Percentiles rank a stretch among this genome's conserved stretches.
phyloP scores from a whole-genome alignment of 2,888 invertebrate species.

The Acanthococcus lagerstroemiae region DNA sequence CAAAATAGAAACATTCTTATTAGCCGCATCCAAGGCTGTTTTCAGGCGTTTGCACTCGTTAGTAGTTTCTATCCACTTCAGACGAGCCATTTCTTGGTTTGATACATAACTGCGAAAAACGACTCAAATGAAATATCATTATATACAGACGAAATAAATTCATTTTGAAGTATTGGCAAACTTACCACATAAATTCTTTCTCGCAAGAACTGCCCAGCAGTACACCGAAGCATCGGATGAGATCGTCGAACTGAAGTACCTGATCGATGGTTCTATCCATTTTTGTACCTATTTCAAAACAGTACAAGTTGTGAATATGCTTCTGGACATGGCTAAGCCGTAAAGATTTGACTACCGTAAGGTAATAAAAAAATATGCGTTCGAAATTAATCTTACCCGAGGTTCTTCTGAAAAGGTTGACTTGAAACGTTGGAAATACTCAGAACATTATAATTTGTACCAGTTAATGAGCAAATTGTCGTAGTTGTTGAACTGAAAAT shows the following conservation, averaged over 20 bases:
- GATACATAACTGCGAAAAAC: not conserved
- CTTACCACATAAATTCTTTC: conserved; percentile 13
- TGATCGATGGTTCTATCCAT: not conserved
- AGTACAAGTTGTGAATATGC: too few relatives aligned
- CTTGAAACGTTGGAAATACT: too few relatives aligned
- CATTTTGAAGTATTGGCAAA: not conserved
- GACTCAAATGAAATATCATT: not conserved
- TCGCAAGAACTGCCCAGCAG: conserved; percentile 7
- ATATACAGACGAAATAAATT: not conserved
- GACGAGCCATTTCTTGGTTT: not conserved
- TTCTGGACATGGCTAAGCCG: too few relatives aligned
- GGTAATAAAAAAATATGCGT: too few relatives aligned
- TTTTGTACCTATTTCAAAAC: too few relatives aligned
- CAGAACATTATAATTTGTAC: too few relatives aligned
- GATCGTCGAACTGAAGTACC: conserved; percentile 20
- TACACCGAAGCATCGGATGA: conserved; percentile 1
- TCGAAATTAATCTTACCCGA: too few relatives aligned
- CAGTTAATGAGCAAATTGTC: too few relatives aligned
- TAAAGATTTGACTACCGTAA: too few relatives aligned
- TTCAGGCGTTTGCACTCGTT: conserved; percentile 21
- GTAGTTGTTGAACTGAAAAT: too few relatives aligned
- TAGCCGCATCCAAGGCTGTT: not conserved
- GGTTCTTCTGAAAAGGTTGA: too few relatives aligned
- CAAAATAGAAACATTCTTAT: conserved; percentile 4
- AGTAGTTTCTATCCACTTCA: conserved; percentile 1